Conservation (phyloP, 2,113 vertebrate species). For the Casuarius casuarius region DNA sequence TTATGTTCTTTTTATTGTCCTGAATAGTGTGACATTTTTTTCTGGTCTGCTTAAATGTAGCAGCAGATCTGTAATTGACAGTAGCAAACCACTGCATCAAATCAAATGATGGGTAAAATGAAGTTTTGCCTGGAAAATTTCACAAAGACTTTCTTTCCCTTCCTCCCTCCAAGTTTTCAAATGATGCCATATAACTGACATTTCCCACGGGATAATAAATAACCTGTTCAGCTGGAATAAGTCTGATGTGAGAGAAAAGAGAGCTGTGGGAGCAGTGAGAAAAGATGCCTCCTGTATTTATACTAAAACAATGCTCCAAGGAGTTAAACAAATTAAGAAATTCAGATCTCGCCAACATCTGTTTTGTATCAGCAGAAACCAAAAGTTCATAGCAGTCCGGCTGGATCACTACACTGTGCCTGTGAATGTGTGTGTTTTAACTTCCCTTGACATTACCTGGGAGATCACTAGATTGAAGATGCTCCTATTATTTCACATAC, state of each 20-base stretch:
- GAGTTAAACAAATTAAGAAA: conserved; percentile 54
- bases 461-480: background rate
- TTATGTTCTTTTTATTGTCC: background rate
- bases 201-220: conserved; percentile 29
- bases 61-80: background rate
- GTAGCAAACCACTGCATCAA: conserved; percentile 38
- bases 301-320: conserved; percentile 46
- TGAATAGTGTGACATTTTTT: background rate
- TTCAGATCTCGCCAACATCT: conserved; percentile 7
- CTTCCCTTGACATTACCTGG: conserved; percentile 25
- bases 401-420: background rate
- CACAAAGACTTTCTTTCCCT: background rate
- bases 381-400: background rate
- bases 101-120: conserved; percentile 41
- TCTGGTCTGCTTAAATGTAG: background rate
- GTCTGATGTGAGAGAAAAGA: conserved; percentile 23
- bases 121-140: conserved; percentile 35
- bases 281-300: conserved; percentile 46
- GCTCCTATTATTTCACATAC: background rate
- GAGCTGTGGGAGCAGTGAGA: background rate
- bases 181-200: conserved; percentile 4
- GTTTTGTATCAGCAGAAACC: conserved; percentile 48
- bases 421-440: background rate
- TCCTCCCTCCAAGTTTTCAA: conserved; percentile 22
- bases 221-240: conserved; percentile 18